These are phyloP conservation scores for Drosophila asahinai DNA, from an alignment of 1,140 invertebrate genomes.

Conservation along the genomic window DNA sequence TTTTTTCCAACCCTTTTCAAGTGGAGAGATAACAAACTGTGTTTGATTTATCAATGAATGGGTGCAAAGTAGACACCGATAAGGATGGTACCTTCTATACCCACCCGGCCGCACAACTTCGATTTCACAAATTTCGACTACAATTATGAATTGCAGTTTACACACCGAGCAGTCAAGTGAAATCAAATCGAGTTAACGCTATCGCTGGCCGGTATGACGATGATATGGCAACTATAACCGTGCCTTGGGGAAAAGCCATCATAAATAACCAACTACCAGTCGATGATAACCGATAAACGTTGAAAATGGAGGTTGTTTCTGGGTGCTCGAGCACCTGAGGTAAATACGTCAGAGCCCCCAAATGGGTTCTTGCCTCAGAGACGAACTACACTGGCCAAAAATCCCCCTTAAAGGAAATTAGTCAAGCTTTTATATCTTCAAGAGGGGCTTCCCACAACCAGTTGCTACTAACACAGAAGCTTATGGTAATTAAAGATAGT, in stretches of 20 bases:
- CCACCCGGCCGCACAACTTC: not conserved
- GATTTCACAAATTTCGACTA: conserved; percentile 36
- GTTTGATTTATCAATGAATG: conserved; percentile 71
- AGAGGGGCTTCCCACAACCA: conserved; percentile 4
- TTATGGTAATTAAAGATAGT: not conserved
- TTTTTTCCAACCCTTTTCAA: conserved; percentile 16
- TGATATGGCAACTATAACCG: conserved; percentile 54
- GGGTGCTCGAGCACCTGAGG: conserved; percentile 10
- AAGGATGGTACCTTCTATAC: conserved; percentile 25
- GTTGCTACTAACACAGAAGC: not conserved
- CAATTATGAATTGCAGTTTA: conserved; percentile 38
- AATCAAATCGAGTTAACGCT: conserved; percentile 56
- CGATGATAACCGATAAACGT: conserved; percentile 25
- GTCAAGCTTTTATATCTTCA: not conserved
- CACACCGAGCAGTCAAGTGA: conserved; percentile 34
- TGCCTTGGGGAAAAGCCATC: conserved; percentile 54
- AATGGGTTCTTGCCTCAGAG: conserved; percentile 25
- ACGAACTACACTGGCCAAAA: conserved; percentile 17
- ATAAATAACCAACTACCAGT: conserved; percentile 40
- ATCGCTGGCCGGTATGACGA: conserved; percentile 32
- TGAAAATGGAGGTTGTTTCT: conserved; percentile 1
- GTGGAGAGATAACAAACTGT: conserved; percentile 18
- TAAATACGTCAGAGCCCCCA: conserved; percentile 27
- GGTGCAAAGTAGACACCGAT: conserved; percentile 61
- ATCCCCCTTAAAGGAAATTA: conserved; percentile 2